These are phyloP conservation scores for Drosophila sproati DNA, from an alignment of 1,140 invertebrate genomes.

Conservation along the genomic window DNA sequence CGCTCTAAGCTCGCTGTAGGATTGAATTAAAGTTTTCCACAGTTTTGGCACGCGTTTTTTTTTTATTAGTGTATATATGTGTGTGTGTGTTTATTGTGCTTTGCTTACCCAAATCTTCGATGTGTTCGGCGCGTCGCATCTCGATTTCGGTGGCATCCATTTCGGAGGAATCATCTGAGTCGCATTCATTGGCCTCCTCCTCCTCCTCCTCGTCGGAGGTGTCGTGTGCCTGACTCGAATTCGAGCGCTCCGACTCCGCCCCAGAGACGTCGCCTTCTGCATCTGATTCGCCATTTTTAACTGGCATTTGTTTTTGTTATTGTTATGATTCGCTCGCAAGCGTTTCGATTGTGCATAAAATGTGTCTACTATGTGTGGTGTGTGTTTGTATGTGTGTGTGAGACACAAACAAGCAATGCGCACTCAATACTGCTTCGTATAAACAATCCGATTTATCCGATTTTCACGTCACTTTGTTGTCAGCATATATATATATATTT, in stretches of 20 bases:
- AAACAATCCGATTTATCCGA: background rate
- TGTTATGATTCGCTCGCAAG: background rate
- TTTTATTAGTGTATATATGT: background rate
- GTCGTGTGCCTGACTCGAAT: slow-evolving; percentile 87
- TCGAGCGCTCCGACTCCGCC: slow-evolving; percentile 87
- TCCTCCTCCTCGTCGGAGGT: slow-evolving; percentile 88
- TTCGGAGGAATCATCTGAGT: slow-evolving; percentile 93
- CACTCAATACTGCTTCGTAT: background rate
- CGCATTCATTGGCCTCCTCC: slow-evolving; percentile 88
- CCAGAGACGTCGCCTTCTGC: slow-evolving; percentile 86
- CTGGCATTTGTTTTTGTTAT: slow-evolving; percentile 76
- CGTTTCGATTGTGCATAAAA: background rate
- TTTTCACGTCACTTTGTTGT: background rate
- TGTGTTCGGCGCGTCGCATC: slow-evolving; percentile 91
- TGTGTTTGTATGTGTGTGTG: too few relatives aligned
- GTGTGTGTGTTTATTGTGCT: background rate
- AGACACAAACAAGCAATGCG: background rate
- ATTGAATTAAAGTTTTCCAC: background rate
- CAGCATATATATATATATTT: too few relatives aligned
- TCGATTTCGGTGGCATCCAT: slow-evolving; percentile 97
- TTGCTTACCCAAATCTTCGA: slow-evolving; percentile 90
- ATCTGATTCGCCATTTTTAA: slow-evolving; percentile 87
- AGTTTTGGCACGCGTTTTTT: too few relatives aligned
- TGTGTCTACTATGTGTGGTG: too few relatives aligned
- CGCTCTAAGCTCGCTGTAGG: slow-evolving; percentile 91